phyloP scores from a whole-genome alignment of 2,888 invertebrate species.

The Torymus aiolomorphi region DNA sequence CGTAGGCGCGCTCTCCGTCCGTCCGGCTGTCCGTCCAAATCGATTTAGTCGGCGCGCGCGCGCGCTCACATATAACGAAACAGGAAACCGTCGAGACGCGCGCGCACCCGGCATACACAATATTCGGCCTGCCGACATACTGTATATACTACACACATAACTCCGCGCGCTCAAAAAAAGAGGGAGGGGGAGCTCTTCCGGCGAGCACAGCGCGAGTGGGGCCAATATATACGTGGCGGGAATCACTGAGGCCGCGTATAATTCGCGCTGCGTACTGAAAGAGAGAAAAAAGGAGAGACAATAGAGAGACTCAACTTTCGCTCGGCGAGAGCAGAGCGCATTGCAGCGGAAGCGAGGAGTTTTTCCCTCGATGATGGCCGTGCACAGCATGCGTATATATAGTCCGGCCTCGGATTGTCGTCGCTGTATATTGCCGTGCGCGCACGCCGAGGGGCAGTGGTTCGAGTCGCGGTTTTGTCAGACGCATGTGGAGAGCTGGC shows the following conservation, averaged over 20 bases:
- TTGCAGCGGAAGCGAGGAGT: not conserved
- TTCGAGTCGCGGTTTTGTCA: slow-evolving; percentile 10
- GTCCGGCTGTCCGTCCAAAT: slow-evolving; percentile 56
- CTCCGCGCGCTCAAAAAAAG: slow-evolving; percentile 10
- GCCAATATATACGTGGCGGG: slow-evolving; percentile 61
- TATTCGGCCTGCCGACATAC: not conserved
- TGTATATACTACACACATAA: not conserved
- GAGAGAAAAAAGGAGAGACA: not conserved
- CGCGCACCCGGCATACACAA: slow-evolving; percentile 63
- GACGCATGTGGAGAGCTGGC: not conserved
- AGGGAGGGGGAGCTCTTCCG: slow-evolving; percentile 5
- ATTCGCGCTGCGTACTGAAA: too few species aligned
- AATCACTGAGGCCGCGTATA: slow-evolving; percentile 49
- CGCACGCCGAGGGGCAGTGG: not conserved
- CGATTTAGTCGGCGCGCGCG: slow-evolving; percentile 60
- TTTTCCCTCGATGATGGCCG: not conserved
- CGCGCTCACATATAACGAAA: slow-evolving; percentile 60
- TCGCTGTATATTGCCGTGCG: not conserved
- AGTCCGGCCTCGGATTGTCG: not conserved
- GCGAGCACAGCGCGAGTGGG: slow-evolving; percentile 56
- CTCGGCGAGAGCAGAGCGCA: not conserved
- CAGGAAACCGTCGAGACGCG: slow-evolving; percentile 61
- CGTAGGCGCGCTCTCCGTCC: not conserved
- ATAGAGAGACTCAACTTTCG: not conserved
- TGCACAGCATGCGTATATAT: too few species aligned